Percentiles rank a stretch among this genome's conserved stretches.
phyloP scores from a whole-genome alignment of 2,113 vertebrate species.

The Mesoclemmys tuberculata region DNA sequence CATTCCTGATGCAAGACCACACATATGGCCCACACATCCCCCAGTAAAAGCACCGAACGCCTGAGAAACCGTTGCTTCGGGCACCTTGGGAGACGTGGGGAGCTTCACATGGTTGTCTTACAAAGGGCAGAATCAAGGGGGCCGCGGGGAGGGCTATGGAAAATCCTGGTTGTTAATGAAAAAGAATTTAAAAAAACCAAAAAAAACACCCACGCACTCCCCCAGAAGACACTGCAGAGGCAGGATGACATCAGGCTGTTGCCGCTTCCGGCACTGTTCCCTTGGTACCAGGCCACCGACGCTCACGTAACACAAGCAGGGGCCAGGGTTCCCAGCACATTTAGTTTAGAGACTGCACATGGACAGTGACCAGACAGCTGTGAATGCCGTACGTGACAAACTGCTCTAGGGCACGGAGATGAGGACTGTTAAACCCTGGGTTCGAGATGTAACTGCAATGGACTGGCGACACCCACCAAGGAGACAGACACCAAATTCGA shows the following conservation, averaged over 20 bases:
- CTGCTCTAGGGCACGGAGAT: neutral
- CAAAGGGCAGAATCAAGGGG: neutral
- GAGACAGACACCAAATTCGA: no score
- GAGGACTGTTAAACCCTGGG: no score
- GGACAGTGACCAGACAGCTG: neutral
- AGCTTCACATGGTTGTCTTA: neutral
- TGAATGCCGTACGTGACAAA: neutral
- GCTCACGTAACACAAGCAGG: accelerated
- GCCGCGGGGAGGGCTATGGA: neutral
- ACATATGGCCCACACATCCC: neutral
- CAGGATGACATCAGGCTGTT: neutral
- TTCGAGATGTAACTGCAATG: no score
- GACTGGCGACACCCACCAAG: no score
- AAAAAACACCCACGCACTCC: accelerated
- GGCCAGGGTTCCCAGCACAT: neutral
- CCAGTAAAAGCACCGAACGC: neutral
- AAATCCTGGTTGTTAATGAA: neutral
- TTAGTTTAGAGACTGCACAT: accelerated
- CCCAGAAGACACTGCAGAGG: accelerated
- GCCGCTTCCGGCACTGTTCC: neutral
- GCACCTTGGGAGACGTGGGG: neutral
- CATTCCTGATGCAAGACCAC: neutral
- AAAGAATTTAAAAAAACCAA: neutral
- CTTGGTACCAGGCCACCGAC: accelerated
- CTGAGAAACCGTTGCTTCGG: neutral